These are phyloP conservation scores for Eptatretus burgeri DNA, from an alignment of 2,113 vertebrate species.

Conservation along the genomic window DNA sequence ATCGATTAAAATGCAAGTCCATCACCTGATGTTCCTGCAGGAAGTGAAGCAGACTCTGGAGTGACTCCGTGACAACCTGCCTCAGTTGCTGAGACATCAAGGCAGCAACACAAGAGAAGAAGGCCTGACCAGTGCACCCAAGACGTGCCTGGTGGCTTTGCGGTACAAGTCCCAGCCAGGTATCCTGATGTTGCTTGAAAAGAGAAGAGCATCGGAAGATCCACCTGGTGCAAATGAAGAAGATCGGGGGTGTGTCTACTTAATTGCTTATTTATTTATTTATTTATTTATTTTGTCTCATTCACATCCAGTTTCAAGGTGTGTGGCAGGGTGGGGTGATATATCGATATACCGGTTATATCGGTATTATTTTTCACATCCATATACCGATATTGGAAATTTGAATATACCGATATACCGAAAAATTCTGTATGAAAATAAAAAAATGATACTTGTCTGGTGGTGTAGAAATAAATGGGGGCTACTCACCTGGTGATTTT, in stretches of 20 bases:
- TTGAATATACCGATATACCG: too few relatives aligned
- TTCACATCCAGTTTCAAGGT: too few relatives aligned
- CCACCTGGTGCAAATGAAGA: constrained; percentile 27
- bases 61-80: constrained; percentile 32
- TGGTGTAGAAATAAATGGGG: too few relatives aligned
- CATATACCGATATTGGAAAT: too few relatives aligned
- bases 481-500: too few relatives aligned
- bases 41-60: constrained; percentile 37
- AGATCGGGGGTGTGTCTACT: neutral
- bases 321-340: too few relatives aligned
- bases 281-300: too few relatives aligned
- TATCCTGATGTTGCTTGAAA: constrained; percentile 19
- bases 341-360: too few relatives aligned
- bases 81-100: constrained; percentile 59
- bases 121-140: constrained; percentile 16
- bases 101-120: constrained; percentile 31
- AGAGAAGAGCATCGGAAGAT: constrained; percentile 34
- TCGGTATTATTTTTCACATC: too few relatives aligned
- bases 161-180: constrained; percentile 30
- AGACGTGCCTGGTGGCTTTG: constrained; percentile 11
- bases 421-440: too few relatives aligned
- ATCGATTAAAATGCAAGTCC: neutral
- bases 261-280: too few relatives aligned
- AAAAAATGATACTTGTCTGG: too few relatives aligned
- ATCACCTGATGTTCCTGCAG: constrained; percentile 39